A percentile compares a stretch with the other conserved stretches of the same genome.
phyloP scores from a whole-genome alignment of 2,113 vertebrate genomes.

The Muscicapa adusta region DNA sequence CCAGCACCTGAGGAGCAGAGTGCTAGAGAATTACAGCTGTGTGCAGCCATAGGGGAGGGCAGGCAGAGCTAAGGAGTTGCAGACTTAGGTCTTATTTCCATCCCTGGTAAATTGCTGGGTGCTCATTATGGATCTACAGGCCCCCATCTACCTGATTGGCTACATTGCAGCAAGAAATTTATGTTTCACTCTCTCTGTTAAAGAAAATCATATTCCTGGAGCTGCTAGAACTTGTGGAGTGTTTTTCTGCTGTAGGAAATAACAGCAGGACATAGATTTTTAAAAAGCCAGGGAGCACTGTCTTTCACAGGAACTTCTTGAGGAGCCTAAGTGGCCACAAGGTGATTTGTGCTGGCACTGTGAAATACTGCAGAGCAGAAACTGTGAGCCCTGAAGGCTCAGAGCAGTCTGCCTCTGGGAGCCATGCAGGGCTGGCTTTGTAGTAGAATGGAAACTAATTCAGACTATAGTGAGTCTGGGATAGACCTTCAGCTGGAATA shows the following conservation, averaged over 20 bases:
- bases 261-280: background rate
- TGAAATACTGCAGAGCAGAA: background rate
- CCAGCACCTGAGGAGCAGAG: background rate
- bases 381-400: background rate
- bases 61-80: background rate
- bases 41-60: background rate
- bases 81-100: background rate
- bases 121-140: background rate
- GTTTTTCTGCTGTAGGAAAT: background rate
- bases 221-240: background rate
- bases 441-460: background rate
- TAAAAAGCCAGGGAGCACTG: background rate
- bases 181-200: background rate
- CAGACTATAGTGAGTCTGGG: background rate
- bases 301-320: background rate
- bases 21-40: background rate
- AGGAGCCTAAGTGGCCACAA: background rate
- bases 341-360: background rate
- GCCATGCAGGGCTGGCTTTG: background rate
- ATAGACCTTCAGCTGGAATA: background rate
- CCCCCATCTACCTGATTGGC: background rate
- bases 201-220: background rate
- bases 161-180: background rate
- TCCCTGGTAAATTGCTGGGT: background rate
- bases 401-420: background rate